A percentile compares a stretch with the other conserved stretches of the same genome.
phyloP scores from a whole-genome alignment of 2,888 invertebrate species.

The Eupithecia dodoneata region DNA sequence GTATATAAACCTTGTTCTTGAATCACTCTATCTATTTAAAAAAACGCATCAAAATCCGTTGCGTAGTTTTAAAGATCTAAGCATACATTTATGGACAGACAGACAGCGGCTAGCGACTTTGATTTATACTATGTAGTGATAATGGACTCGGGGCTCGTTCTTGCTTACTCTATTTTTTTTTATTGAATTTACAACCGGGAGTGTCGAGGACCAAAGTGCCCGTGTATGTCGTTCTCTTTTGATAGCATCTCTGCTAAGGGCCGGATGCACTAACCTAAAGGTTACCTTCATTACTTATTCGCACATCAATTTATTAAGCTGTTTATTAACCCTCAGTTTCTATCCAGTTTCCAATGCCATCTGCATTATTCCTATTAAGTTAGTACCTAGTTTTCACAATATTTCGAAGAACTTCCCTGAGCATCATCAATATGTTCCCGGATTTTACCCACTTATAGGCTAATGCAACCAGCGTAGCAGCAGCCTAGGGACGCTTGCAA shows the following conservation, averaged over 20 bases:
- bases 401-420: background rate
- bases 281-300: constrained; percentile 3
- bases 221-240: constrained; percentile 1
- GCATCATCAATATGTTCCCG: background rate
- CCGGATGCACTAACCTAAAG: constrained; percentile 13
- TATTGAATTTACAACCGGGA: background rate
- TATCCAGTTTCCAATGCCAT: constrained; percentile 12
- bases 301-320: constrained; percentile 19
- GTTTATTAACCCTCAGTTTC: constrained; percentile 26
- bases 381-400: background rate
- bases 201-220: background rate
- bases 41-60: no score
- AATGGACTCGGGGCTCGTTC: no score
- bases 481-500: no score
- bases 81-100: no score
- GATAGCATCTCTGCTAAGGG: background rate
- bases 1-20: no score
- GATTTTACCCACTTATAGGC: background rate
- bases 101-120: no score
- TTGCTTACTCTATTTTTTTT: background rate
- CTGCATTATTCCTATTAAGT: background rate
- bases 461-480: no score
- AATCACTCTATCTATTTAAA: no score
- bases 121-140: no score
- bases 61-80: no score